phyloP scores from a whole-genome alignment of 2,113 vertebrate species.

The Microcebus murinus region DNA sequence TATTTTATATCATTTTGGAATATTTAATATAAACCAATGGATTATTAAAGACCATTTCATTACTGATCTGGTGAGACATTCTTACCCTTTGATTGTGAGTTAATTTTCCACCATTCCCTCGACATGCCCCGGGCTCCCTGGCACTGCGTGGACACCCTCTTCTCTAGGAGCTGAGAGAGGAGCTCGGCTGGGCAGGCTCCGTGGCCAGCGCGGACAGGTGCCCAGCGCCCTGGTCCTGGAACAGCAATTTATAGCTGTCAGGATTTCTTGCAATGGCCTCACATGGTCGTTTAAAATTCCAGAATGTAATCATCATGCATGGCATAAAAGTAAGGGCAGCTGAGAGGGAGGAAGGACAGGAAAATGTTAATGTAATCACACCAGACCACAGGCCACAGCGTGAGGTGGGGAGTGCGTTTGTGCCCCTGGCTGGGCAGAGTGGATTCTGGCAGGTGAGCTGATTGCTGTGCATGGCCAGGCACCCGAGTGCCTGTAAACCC shows the following conservation, averaged over 20 bases:
- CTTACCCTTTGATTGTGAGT: conserved; percentile 12
- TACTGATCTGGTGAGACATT: conserved; percentile 31
- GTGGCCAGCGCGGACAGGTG: rapidly evolving
- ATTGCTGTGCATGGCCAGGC: neutral
- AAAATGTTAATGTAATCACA: neutral
- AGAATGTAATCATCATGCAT: neutral
- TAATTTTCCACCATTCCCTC: neutral
- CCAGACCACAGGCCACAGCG: neutral
- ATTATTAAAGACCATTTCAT: conserved; percentile 68
- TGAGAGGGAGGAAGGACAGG: neutral
- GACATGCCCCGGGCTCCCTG: neutral
- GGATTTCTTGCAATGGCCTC: neutral
- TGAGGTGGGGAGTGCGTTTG: neutral
- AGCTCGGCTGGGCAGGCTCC: rapidly evolving
- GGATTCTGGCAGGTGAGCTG: neutral
- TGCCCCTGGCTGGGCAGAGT: neutral
- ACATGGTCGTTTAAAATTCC: neutral
- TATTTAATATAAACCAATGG: conserved; percentile 58
- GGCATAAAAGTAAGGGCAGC: neutral
- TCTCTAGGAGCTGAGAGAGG: neutral
- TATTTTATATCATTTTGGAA: conserved; percentile 32
- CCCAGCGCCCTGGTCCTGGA: neutral
- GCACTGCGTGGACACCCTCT: too few species aligned
- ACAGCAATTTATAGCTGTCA: neutral
- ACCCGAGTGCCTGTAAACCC: neutral